A percentile compares a stretch with the other conserved stretches of the same genome.
Conservation (phyloP, 2,888 invertebrate genomes). For the Gastrophysa polygoni region DNA sequence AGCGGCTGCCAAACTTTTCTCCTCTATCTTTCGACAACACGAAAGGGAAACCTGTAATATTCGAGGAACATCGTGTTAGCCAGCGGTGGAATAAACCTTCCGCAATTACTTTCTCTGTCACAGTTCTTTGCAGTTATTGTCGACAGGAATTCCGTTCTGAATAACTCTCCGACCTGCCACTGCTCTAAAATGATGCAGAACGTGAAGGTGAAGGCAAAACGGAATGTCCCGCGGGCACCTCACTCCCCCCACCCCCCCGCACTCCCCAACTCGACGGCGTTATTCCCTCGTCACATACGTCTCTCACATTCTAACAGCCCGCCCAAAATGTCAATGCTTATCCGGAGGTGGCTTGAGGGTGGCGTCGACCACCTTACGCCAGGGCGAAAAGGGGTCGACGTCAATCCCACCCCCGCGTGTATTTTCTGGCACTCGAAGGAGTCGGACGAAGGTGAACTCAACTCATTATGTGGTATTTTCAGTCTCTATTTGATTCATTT, state of each 20-base stretch:
- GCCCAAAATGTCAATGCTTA: conserved; percentile 54
- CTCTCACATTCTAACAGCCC: conserved; percentile 52
- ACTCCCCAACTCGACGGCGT: conserved; percentile 5
- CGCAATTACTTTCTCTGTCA: no score
- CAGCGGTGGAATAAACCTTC: no score
- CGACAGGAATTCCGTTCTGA: not conserved
- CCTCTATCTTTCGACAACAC: no score
- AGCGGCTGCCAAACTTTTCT: no score
- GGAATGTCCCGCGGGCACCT: conserved; percentile 41
- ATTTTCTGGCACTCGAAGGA: not conserved
- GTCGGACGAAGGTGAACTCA: not conserved
- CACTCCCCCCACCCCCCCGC: conserved; percentile 16
- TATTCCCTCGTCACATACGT: conserved; percentile 37
- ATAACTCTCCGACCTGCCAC: not conserved
- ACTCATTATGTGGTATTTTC: not conserved
- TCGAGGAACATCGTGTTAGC: no score
- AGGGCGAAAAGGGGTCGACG: not conserved
- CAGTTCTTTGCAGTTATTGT: no score
- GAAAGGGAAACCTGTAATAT: no score
- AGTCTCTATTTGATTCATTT: not conserved
- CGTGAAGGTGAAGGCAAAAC: conserved; percentile 33
- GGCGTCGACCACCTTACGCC: conserved; percentile 22
- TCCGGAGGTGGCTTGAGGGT: conserved; percentile 41
- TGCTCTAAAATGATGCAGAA: conserved; percentile 21
- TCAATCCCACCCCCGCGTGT: not conserved